Evolutionary conservation across 2,888 invertebrate genomes (phyloP), one percentile per base, ranked within the genome.

Genomic region (Dorcus parallelipipedus): DNA sequence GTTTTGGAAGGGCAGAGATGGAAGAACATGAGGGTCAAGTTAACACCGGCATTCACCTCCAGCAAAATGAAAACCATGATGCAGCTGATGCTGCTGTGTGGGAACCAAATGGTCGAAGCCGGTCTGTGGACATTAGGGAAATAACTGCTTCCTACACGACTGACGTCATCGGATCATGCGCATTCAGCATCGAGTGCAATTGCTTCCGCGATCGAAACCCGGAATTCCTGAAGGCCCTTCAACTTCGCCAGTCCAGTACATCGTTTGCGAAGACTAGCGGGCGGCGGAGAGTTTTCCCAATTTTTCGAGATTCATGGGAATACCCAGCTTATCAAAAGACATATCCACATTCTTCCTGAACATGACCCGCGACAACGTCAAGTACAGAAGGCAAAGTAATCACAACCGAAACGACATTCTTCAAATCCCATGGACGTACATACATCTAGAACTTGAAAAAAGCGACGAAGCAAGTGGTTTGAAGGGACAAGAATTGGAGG

Each of bases 1-100:
- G 75, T 74, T 4, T 57, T 80, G 38, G 76, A 73, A 20, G 81
- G 80, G 41, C 74, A 76, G 0, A 75, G 77, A 2, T 84, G 83
- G 83, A 80, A 78, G 62, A 75, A 75, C 42, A 67, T 83, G 9
- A 73, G 83, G 17, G 66, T 76, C 1, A 81, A 81, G 55, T 71
- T 83, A 33, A 79, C 81, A 0, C 82, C 82, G 0, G 79, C 80
- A 0, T 78, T 83, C 63, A 80, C 82, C 1, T 76, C 79, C 1
- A 81, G 80, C 17, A 83, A 82, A 65, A 72, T 83, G 62, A 81
- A 78, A 64, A 73, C 70, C 48, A 81, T 82, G 81, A 76, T 80
- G 33, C 72, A 74, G 0, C 70, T 79, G 6, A 74, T 82, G 65
- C 58, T 74, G 20, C 72, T 76, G 14, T 78, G 75, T 42, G 72